Conservation (phyloP, 2,113 vertebrate genomes). For the Brachypteracias leptosomus region DNA sequence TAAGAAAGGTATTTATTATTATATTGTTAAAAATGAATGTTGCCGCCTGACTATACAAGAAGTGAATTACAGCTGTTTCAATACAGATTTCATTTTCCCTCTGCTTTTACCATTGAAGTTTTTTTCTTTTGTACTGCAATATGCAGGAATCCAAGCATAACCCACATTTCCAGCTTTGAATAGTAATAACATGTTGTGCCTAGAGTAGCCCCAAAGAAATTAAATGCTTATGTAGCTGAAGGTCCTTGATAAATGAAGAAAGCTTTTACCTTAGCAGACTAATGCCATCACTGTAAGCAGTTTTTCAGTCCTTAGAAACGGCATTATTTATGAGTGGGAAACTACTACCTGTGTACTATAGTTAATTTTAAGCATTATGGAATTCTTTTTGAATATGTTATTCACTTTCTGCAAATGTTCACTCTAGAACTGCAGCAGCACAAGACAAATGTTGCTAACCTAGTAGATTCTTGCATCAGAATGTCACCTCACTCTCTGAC, state of each 20-base stretch:
- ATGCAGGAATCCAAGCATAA: slow-evolving; percentile 27
- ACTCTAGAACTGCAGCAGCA: slow-evolving; percentile 20
- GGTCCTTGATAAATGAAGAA: slow-evolving; percentile 15
- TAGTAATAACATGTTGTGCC: background rate
- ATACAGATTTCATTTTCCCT: slow-evolving; percentile 30
- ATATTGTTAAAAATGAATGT: slow-evolving; percentile 47
- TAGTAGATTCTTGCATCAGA: slow-evolving; percentile 49
- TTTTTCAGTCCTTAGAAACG: slow-evolving; percentile 34
- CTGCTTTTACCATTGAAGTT: slow-evolving; percentile 15
- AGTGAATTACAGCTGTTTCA: slow-evolving; percentile 38
- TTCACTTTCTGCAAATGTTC: slow-evolving; percentile 9
- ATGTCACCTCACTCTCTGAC: slow-evolving; percentile 71
- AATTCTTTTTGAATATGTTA: background rate
- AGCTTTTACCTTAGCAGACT: background rate
- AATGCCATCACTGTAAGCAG: slow-evolving; percentile 3
- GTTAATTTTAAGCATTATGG: slow-evolving; percentile 27
- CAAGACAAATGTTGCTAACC: slow-evolving; percentile 38
- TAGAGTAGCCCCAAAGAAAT: slow-evolving; percentile 20
- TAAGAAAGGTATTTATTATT: no score
- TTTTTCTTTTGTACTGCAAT: background rate
- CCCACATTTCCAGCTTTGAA: background rate
- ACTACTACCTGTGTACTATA: slow-evolving; percentile 3
- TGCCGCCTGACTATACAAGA: slow-evolving; percentile 5
- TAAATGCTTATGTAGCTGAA: background rate
- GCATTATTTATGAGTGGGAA: slow-evolving; percentile 26